Evolutionary conservation across 2,797 vertebrate species (phyloP).

Genomic region (Darevskia nairensis): DNA sequence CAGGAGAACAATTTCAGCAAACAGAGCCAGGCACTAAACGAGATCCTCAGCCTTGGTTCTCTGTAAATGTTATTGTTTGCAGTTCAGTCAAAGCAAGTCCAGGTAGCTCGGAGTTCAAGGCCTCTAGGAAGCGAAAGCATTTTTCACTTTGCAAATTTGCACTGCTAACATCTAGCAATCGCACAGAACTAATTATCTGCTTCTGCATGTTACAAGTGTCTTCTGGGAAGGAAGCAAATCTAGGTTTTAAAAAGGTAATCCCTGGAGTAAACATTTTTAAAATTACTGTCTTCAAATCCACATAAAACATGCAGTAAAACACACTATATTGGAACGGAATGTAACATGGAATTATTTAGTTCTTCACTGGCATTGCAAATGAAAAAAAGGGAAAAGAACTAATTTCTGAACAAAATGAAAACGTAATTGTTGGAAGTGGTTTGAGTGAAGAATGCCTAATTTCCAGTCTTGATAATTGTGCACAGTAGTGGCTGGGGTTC

Average conservation of each 20-base stretch:
- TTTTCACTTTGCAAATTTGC: background rate
- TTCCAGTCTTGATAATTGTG: no score
- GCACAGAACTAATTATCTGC: conserved; percentile 4
- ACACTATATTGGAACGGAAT: background rate
- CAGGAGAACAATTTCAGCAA: conserved; percentile 13
- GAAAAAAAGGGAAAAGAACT: background rate
- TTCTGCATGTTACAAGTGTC: conserved; percentile 31
- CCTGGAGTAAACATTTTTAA: background rate
- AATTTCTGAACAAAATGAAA: background rate
- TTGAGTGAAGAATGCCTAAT: background rate
- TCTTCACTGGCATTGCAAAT: background rate
- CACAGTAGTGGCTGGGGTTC: background rate
- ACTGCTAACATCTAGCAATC: fast-evolving
- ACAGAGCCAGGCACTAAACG: background rate
- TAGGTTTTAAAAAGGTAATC: background rate
- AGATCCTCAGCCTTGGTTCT: background rate
- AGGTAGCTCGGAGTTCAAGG: background rate
- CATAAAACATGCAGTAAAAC: conserved; percentile 27
- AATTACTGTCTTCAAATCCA: fast-evolving
- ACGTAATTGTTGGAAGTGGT: background rate
- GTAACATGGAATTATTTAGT: background rate
- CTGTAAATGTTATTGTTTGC: background rate
- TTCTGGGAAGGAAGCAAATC: conserved; percentile 24
- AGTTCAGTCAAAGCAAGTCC: background rate
- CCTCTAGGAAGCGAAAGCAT: fast-evolving